A percentile compares a stretch with the other conserved stretches of the same genome.
Evolutionary conservation across 2,113 vertebrate species (phyloP).

Genomic region (Otocyon megalotis): DNA sequence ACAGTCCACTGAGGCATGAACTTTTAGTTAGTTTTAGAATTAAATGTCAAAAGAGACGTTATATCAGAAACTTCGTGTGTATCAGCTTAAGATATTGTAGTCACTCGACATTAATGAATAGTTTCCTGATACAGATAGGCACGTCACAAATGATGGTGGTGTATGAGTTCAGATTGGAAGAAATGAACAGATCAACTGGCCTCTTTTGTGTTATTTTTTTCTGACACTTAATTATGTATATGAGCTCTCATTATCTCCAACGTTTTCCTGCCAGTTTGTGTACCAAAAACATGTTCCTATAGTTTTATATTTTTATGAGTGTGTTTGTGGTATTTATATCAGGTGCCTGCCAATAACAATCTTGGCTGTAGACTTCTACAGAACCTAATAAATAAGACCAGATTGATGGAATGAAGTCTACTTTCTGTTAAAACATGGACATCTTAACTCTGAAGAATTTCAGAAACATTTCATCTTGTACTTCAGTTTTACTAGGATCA

Average conservation of each 20-base stretch:
- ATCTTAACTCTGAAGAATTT: not conserved
- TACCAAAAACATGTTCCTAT: not conserved
- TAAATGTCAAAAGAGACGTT: conserved; percentile 57
- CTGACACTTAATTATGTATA: not conserved
- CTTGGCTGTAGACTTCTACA: not conserved
- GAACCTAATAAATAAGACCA: not conserved
- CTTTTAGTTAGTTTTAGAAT: conserved; percentile 49
- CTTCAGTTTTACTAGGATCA: not conserved
- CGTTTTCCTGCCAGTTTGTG: not conserved
- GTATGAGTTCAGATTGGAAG: not conserved
- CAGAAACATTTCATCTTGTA: not conserved
- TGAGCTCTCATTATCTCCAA: not conserved
- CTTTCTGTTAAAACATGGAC: not conserved
- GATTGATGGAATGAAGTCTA: not conserved
- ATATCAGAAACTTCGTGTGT: not conserved
- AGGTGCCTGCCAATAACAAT: not conserved
- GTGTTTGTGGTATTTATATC: not conserved
- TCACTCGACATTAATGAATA: not conserved
- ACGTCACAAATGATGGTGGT: not conserved
- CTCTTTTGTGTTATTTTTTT: not conserved
- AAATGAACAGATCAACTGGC: not conserved
- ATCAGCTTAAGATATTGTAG: not conserved
- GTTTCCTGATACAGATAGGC: not conserved
- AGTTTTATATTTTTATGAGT: not conserved
- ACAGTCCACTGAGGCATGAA: conserved; percentile 55